A percentile compares a stretch with the other conserved stretches of the same genome.
phyloP scores from a whole-genome alignment of 2,888 invertebrate species.

The Hydroisotoma schaefferi region DNA sequence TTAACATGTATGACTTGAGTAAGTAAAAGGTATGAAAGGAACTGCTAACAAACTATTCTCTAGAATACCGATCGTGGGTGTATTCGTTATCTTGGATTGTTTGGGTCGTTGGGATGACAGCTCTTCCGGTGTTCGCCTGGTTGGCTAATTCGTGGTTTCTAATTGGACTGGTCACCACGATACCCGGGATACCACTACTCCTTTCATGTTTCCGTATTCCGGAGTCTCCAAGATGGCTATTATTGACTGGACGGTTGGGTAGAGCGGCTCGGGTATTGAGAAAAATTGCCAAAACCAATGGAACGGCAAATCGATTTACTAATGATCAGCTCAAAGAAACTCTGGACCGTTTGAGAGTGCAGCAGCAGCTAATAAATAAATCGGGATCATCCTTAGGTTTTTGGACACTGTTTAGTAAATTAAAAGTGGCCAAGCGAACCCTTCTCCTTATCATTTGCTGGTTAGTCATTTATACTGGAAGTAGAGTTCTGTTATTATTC shows the following conservation, averaged over 20 bases:
- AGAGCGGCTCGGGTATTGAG: constrained; percentile 31
- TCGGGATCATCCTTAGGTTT: constrained; percentile 31
- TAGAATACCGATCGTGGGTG: neutral
- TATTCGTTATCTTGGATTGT: constrained; percentile 21
- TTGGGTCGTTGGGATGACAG: constrained; percentile 32
- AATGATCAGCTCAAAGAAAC: constrained; percentile 22
- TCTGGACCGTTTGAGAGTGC: constrained; percentile 18
- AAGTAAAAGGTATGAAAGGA: too few relatives aligned
- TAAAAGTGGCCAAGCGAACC: constrained; percentile 41
- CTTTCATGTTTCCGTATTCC: constrained; percentile 20
- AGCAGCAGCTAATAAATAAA: neutral
- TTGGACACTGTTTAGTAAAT: constrained; percentile 44
- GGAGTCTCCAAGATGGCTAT: constrained; percentile 38
- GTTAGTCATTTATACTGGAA: too few relatives aligned
- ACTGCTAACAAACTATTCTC: too few relatives aligned
- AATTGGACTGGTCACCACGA: constrained; percentile 25
- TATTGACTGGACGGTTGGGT: constrained; percentile 19
- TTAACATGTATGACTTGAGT: too few relatives aligned
- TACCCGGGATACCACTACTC: constrained; percentile 26
- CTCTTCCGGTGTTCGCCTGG: constrained; percentile 31
- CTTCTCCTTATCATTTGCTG: constrained; percentile 40
- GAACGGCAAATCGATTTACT: constrained; percentile 20
- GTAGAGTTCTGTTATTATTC: too few relatives aligned
- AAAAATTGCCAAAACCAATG: constrained; percentile 37
- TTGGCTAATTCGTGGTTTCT: constrained; percentile 19